These are phyloP conservation scores for Holothuria glaberrima DNA, from an alignment of 35 echinoderm and acorn worm species.

Conservation along the genomic window DNA sequence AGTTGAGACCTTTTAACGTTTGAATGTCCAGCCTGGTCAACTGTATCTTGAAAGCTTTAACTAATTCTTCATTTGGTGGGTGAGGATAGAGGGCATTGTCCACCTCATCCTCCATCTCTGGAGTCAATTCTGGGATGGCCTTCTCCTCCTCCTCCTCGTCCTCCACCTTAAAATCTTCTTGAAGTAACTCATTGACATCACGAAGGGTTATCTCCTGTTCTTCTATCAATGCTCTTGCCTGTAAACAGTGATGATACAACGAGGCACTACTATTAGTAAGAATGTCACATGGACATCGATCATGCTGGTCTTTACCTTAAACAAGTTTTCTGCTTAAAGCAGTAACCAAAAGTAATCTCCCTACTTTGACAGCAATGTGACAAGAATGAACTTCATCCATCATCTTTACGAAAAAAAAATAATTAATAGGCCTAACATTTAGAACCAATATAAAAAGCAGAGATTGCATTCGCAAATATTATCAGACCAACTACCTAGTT, in stretches of 20 bases:
- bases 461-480: too few relatives aligned
- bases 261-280: background rate
- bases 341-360: too few relatives aligned
- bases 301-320: background rate
- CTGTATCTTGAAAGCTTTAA: slow-evolving; percentile 55
- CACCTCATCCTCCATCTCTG: slow-evolving; percentile 86
- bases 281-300: background rate
- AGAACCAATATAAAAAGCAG: too few relatives aligned
- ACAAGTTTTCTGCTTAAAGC: background rate
- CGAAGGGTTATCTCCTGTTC: background rate
- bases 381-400: too few relatives aligned
- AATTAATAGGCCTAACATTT: too few relatives aligned
- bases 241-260: background rate
- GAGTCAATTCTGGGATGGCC: slow-evolving; percentile 69
- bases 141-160: slow-evolving; percentile 69
- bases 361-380: too few relatives aligned
- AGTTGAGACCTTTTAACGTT: slow-evolving; percentile 87
- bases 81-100: slow-evolving; percentile 61
- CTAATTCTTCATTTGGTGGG: slow-evolving; percentile 60
- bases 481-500: too few relatives aligned
- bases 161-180: slow-evolving; percentile 59
- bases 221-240: slow-evolving; percentile 1
- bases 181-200: slow-evolving; percentile 35
- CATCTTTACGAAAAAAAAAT: too few relatives aligned
- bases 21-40: slow-evolving; percentile 80